Evolutionary conservation across 2,888 invertebrate genomes (phyloP), one percentile per base, ranked within the genome.

Genomic region (Melitaea athalia): DNA sequence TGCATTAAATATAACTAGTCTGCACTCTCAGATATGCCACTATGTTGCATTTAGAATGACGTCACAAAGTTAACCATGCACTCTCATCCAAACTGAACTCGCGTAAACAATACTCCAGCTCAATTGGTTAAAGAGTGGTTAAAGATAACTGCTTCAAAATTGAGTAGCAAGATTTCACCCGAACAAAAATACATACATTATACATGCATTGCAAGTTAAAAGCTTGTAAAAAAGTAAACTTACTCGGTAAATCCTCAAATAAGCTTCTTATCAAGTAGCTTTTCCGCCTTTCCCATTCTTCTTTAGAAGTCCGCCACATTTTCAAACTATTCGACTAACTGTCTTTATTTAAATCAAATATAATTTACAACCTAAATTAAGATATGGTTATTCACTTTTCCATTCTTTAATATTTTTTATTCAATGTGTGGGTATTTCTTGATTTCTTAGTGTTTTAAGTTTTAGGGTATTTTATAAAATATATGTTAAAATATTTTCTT

Each of bases 311-410:
- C 12, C 53, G 62, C 61, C 38, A 59, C 71, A 70, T 72, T 31
- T 49, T 57, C 42, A 42, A 10, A 52, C 17, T n/a, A n/a, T 15
- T 52, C 42, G 12, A 12, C 15, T 38, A 38, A 14, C 31, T 42
- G 24, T 24, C 24, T 24, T 24, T 5, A 38, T 17, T 42, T 15
- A 83, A 76, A 33, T 81, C 17, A 50, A 50, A 50, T 8, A 8
- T 17, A 3, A 10, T 50, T 50, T 7, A 10, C 7, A 14, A 12
- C 31, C 12, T 14, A 6, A 33, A 8, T 33, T n/a, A 14, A n/a
- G 33, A n/a, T n/a, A 49, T 49, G 14, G 1, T 49, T 14, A 49
- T 14, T 49, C 4, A 38, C 38, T 38, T 6, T 49, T 14, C 14
- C 5, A 14, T 49, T 6, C 5, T 33, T 24, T 17, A 10, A 8